These are phyloP conservation scores for Eospalax fontanierii DNA, from an alignment of 2,797 vertebrate genomes.

Conservation along the genomic window DNA sequence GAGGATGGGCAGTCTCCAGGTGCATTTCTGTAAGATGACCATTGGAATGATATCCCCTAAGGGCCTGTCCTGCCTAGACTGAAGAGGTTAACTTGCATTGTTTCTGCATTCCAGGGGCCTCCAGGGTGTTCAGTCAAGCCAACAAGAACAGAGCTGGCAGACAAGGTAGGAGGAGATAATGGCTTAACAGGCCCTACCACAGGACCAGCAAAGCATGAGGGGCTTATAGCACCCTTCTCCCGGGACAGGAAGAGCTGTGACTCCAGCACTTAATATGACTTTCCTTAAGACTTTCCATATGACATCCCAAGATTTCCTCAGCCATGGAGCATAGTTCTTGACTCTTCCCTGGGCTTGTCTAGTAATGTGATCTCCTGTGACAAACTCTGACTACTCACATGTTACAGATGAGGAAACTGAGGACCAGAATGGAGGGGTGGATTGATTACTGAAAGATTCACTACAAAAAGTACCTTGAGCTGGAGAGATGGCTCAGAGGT, in stretches of 20 bases:
- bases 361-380: background rate
- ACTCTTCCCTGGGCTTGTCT: background rate
- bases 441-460: background rate
- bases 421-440: background rate
- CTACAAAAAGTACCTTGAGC: too few species aligned
- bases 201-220: background rate
- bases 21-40: background rate
- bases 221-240: background rate
- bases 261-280: fast-evolving
- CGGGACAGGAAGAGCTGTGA: background rate
- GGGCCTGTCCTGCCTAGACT: background rate
- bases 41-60: background rate
- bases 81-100: background rate
- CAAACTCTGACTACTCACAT: too few species aligned
- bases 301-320: background rate
- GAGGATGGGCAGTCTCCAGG: background rate
- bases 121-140: background rate
- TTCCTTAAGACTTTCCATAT: background rate
- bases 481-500: too few species aligned
- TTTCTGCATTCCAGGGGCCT: background rate
- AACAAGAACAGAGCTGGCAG: background rate
- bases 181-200: background rate
- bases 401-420: conserved; percentile 39
- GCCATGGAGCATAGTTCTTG: background rate
- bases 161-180: background rate